Conservation (phyloP, 2,797 vertebrate genomes). For the Adelosebastes latens region DNA sequence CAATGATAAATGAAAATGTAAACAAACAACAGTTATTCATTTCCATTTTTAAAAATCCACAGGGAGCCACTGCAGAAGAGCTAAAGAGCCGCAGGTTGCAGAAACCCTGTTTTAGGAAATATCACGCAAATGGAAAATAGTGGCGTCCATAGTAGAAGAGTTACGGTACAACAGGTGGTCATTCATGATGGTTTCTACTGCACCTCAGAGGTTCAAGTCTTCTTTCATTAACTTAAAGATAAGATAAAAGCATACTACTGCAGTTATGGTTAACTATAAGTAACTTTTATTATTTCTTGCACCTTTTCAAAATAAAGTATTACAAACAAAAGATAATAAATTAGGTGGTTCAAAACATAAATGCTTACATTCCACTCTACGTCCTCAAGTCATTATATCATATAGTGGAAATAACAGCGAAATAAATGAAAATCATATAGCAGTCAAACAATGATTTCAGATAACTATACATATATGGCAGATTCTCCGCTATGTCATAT, state of each 20-base stretch:
- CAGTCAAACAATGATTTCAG: conserved; percentile 25
- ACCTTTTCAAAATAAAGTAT: conserved; percentile 66
- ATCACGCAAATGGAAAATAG: fast-evolving
- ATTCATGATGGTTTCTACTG: neutral
- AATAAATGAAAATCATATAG: conserved; percentile 46
- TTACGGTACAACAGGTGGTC: conserved; percentile 44
- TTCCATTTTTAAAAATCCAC: too few relatives aligned
- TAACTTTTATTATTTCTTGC: conserved; percentile 69
- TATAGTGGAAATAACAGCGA: conserved; percentile 30
- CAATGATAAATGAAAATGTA: too few relatives aligned
- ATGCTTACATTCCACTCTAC: conserved; percentile 66
- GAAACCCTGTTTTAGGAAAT: neutral
- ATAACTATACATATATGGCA: conserved; percentile 43
- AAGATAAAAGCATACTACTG: neutral
- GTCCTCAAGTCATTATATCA: conserved; percentile 30
- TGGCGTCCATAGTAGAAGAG: neutral
- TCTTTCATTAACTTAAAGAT: neutral
- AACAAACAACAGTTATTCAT: too few relatives aligned
- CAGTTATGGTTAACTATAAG: conserved; percentile 39
- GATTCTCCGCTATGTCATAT: neutral
- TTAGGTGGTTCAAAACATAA: conserved; percentile 74
- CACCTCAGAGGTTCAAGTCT: neutral
- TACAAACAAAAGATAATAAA: conserved; percentile 80
- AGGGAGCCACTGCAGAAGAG: too few relatives aligned
- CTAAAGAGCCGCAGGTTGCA: too few relatives aligned